These are phyloP conservation scores for Xylocopa sonorina DNA, from an alignment of 1,140 invertebrate species.

Conservation along the genomic window DNA sequence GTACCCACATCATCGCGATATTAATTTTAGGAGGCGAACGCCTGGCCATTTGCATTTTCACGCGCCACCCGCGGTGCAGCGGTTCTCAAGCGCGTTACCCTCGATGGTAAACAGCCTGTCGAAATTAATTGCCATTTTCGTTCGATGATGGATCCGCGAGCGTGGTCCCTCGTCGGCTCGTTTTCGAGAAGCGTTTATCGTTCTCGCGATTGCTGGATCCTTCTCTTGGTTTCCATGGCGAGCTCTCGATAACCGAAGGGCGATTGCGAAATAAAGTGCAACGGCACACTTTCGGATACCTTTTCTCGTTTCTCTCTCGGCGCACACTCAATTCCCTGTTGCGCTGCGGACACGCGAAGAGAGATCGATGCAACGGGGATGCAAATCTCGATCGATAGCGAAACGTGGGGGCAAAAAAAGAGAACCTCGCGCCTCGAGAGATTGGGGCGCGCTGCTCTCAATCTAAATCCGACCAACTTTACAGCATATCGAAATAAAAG, in stretches of 20 bases:
- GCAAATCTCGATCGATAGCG: conserved; percentile 9
- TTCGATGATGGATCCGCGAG: too few relatives aligned
- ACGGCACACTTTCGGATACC: not conserved
- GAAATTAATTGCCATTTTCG: too few relatives aligned
- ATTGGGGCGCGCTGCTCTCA: too few relatives aligned
- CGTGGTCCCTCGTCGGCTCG: too few relatives aligned
- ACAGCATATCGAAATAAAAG: conserved; percentile 28
- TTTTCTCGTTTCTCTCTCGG: not conserved
- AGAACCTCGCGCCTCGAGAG: not conserved
- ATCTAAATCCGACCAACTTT: conserved; percentile 6
- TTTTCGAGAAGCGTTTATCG: too few relatives aligned
- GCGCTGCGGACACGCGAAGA: not conserved
- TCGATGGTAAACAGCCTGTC: too few relatives aligned
- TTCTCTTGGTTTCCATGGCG: too few relatives aligned
- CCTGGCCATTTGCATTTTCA: not conserved
- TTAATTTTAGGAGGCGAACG: conserved; percentile 12
- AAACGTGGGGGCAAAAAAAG: conserved; percentile 14
- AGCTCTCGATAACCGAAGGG: not conserved
- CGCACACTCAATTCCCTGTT: conserved; percentile 1
- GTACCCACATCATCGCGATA: conserved; percentile 2
- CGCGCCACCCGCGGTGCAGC: not conserved
- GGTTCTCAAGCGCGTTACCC: not conserved
- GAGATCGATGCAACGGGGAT: not conserved
- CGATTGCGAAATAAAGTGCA: conserved; percentile 1
- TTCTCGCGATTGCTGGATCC: too few relatives aligned